These are phyloP conservation scores for Crotalus helleri DNA, from an alignment of 2,113 vertebrate species.

Conservation along the genomic window DNA sequence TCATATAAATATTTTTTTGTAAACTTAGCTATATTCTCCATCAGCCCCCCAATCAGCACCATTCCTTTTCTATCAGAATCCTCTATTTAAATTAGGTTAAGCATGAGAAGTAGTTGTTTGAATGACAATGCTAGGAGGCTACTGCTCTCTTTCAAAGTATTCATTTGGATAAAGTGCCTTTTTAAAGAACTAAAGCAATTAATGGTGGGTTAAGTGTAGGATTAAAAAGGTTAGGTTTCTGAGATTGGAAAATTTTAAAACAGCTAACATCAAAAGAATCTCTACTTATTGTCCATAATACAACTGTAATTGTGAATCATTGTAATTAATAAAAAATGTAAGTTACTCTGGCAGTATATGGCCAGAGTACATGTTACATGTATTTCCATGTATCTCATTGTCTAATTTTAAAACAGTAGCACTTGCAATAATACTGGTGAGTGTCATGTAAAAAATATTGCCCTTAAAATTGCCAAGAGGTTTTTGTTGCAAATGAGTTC, in stretches of 20 bases:
- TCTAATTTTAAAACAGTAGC: neutral
- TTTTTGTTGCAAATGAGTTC: neutral
- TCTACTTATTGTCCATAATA: neutral
- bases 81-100: slow-evolving; percentile 26
- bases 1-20: slow-evolving; percentile 29
- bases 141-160: slow-evolving; percentile 3
- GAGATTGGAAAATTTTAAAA: neutral
- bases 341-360: neutral
- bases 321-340: neutral
- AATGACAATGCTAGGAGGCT: slow-evolving; percentile 8
- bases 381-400: neutral
- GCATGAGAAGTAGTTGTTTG: neutral
- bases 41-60: slow-evolving; percentile 3
- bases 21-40: slow-evolving; percentile 9
- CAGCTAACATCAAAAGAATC: neutral
- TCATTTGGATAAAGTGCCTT: slow-evolving; percentile 18
- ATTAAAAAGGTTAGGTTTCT: neutral
- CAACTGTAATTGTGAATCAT: neutral
- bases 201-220: neutral
- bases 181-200: neutral
- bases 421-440: neutral
- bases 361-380: neutral
- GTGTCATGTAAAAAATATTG: neutral
- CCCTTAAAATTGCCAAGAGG: neutral
- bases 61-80: slow-evolving; percentile 15